Evolutionary conservation across 1,140 invertebrate genomes (phyloP).

Genomic region (Campoletis sonorensis): DNA sequence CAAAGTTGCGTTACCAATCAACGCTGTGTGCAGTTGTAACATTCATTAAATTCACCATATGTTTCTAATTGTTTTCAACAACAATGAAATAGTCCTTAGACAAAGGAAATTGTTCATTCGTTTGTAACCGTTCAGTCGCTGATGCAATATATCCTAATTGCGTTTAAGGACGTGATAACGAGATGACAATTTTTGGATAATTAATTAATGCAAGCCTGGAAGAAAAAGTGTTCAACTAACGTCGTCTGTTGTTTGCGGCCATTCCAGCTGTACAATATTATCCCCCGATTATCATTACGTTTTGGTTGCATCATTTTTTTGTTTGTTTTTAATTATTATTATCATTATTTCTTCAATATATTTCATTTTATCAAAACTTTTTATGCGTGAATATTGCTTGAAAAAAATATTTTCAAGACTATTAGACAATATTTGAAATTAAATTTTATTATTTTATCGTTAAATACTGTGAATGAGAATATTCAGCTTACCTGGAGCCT

Average conservation of each 20-base stretch:
- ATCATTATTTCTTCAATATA: not conserved
- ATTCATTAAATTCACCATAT: too few species aligned
- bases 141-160: not conserved
- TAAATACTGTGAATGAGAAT: not conserved
- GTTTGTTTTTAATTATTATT: not conserved
- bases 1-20: too few species aligned
- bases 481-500: conserved; percentile 88
- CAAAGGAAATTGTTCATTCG: not conserved
- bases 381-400: too few species aligned
- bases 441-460: not conserved
- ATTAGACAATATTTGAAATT: too few species aligned
- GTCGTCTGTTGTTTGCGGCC: conserved; percentile 75
- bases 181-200: conserved; percentile 23
- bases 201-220: conserved; percentile 61
- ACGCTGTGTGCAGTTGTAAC: too few species aligned
- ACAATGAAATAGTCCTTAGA: too few species aligned
- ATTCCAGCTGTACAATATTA: conserved; percentile 69
- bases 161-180: not conserved
- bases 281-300: conserved; percentile 52
- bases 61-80: too few species aligned
- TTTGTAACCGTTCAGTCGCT: not conserved
- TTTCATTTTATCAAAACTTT: too few species aligned
- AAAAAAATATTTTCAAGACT: too few species aligned
- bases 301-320: conserved; percentile 41
- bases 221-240: conserved; percentile 70